These are phyloP conservation scores for Trogon surrucura DNA, from an alignment of 2,113 vertebrate genomes.

Conservation along the genomic window DNA sequence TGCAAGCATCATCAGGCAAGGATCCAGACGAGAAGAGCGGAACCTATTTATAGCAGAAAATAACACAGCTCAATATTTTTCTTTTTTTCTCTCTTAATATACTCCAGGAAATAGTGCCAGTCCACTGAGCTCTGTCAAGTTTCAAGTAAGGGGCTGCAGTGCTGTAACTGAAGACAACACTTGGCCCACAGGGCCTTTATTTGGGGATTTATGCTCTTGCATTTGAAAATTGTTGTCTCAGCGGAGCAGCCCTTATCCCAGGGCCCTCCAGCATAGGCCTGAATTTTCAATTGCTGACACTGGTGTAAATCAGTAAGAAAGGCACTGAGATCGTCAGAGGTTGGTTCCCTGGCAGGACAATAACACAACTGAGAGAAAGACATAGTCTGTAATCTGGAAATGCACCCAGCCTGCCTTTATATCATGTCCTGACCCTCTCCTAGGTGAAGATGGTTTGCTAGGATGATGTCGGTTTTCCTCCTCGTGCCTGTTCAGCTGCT, in stretches of 20 bases:
- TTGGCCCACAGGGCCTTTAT: neutral
- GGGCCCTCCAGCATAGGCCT: neutral
- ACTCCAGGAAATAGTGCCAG: neutral
- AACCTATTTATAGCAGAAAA: slow-evolving; percentile 18
- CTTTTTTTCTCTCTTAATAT: neutral
- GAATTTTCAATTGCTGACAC: fast-evolving
- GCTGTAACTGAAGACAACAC: neutral
- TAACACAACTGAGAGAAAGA: neutral
- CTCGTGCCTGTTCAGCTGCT: neutral
- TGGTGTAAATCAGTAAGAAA: neutral
- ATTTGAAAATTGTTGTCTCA: fast-evolving
- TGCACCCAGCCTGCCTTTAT: neutral
- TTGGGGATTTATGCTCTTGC: neutral
- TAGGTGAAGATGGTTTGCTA: neutral
- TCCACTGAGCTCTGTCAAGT: neutral
- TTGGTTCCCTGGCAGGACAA: neutral
- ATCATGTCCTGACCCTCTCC: neutral
- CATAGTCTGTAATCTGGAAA: neutral
- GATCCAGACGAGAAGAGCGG: neutral
- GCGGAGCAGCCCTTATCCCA: neutral
- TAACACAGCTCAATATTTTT: neutral
- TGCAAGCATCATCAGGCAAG: neutral
- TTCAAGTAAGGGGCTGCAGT: neutral
- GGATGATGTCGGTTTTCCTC: neutral
- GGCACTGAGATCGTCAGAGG: neutral